Percentiles rank a stretch among this genome's conserved stretches.
Evolutionary conservation across 2,113 vertebrate genomes (phyloP).

Genomic region (Lamprotornis superbus): DNA sequence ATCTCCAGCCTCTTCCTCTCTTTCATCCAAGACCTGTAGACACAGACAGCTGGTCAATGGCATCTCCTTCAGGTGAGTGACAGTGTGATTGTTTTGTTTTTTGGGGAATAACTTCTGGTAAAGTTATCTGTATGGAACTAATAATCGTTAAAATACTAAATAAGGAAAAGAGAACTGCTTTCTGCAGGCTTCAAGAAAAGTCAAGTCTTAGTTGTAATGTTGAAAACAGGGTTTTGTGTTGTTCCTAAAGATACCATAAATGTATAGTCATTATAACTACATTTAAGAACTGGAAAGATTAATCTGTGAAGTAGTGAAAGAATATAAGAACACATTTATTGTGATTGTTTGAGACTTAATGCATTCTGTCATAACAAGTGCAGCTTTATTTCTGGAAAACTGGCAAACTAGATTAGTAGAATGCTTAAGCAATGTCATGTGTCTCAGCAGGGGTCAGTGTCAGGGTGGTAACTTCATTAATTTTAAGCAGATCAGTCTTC

Average conservation of each 20-base stretch:
- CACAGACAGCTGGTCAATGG: conserved; percentile 74
- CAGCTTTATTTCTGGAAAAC: not conserved
- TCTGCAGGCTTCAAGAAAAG: not conserved
- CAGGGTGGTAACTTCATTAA: not conserved
- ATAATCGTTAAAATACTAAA: not conserved
- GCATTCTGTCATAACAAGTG: not conserved
- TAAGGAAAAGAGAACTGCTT: not conserved
- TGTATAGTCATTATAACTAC: not conserved
- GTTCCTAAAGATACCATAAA: not conserved
- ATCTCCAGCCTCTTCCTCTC: conserved; percentile 78
- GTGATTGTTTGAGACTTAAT: not conserved
- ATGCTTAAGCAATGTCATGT: not conserved
- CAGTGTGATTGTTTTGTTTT: not conserved
- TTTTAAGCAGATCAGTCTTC: not conserved
- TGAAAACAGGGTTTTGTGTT: not conserved
- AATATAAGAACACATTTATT: not conserved
- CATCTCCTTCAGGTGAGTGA: conserved; percentile 78
- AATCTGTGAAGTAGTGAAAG: not conserved
- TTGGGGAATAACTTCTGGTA: not conserved
- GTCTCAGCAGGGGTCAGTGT: not conserved
- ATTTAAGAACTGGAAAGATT: not conserved
- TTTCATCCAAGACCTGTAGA: conserved; percentile 73
- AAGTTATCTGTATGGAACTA: not conserved
- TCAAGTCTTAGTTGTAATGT: not conserved
- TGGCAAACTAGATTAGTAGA: not conserved